phyloP scores from a whole-genome alignment of 53 echinoderm and acorn worm genomes.

The Stichopus horrens region DNA sequence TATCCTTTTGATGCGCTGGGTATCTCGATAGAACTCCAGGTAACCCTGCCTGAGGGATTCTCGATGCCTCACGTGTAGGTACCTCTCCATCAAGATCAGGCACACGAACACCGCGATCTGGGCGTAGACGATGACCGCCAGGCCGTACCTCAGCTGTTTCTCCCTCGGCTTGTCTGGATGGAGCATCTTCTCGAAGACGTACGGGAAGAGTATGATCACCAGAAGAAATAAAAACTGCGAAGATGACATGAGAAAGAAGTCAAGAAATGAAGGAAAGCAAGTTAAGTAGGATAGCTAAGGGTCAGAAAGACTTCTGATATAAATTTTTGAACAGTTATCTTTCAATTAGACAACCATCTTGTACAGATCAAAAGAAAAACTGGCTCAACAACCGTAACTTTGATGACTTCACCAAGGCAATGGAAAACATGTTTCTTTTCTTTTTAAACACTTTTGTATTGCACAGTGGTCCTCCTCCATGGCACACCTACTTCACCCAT shows the following conservation, averaged over 20 bases:
- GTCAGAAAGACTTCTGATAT: too few relatives aligned
- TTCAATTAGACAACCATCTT: too few relatives aligned
- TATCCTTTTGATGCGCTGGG: conserved; percentile 62
- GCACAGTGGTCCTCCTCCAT: too few relatives aligned
- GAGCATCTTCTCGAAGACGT: neutral
- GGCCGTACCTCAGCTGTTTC: neutral
- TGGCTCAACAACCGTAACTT: too few relatives aligned
- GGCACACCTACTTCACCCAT: too few relatives aligned
- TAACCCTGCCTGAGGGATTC: conserved; percentile 71
- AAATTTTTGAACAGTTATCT: too few relatives aligned
- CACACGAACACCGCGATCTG: conserved; percentile 63
- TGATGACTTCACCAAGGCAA: too few relatives aligned
- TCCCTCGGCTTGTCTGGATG: neutral
- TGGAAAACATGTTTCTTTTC: too few relatives aligned
- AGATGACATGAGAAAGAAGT: neutral
- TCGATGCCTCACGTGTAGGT: conserved; percentile 67
- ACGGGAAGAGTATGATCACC: conserved; percentile 20
- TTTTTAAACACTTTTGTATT: too few relatives aligned
- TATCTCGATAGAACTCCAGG: conserved; percentile 77
- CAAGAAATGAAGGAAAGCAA: too few relatives aligned
- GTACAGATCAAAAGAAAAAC: too few relatives aligned
- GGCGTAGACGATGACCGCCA: conserved; percentile 22
- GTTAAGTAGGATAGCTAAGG: too few relatives aligned
- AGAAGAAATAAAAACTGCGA: conserved; percentile 19
- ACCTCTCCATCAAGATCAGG: conserved; percentile 62